Percentiles rank a stretch among this genome's conserved stretches.
These are phyloP conservation scores for Elegia similella DNA, from an alignment of 2,888 invertebrate species.

Conservation along the genomic window DNA sequence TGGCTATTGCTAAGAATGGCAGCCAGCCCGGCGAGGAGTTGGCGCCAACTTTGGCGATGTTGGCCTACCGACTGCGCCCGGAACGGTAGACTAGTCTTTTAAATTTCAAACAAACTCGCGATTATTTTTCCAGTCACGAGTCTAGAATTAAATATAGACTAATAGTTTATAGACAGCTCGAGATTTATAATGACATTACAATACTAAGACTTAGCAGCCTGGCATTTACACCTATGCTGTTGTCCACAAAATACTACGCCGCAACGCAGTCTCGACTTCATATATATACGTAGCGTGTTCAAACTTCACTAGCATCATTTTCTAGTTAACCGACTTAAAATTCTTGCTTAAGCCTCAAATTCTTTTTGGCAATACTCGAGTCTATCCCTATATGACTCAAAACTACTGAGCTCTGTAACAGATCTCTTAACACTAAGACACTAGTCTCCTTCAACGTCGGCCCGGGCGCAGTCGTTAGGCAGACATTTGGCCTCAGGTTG, in stretches of 20 bases:
- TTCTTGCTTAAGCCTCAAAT: background rate
- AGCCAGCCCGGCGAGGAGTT: conserved; percentile 35
- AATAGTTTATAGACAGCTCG: too few species aligned
- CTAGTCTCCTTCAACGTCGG: background rate
- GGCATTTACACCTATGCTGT: too few species aligned
- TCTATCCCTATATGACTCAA: background rate
- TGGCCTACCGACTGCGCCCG: background rate
- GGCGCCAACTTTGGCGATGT: conserved; percentile 2
- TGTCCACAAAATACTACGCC: too few species aligned
- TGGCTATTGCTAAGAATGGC: conserved; percentile 78
- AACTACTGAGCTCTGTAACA: background rate
- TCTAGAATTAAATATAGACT: too few species aligned
- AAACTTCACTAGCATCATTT: background rate
- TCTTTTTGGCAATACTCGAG: background rate
- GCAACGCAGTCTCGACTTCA: too few species aligned
- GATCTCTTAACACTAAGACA: background rate
- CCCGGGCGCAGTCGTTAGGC: conserved; percentile 19
- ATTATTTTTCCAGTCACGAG: background rate
- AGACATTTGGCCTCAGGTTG: conserved; percentile 24
- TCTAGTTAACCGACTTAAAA: background rate
- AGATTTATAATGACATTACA: too few species aligned
- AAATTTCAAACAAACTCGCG: background rate
- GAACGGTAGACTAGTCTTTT: background rate
- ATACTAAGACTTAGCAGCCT: too few species aligned
- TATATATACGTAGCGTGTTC: too few species aligned